Percentiles rank a stretch among this genome's conserved stretches.
Conservation (phyloP, 2,797 vertebrate species). For the Hoplostethus mediterraneus region DNA sequence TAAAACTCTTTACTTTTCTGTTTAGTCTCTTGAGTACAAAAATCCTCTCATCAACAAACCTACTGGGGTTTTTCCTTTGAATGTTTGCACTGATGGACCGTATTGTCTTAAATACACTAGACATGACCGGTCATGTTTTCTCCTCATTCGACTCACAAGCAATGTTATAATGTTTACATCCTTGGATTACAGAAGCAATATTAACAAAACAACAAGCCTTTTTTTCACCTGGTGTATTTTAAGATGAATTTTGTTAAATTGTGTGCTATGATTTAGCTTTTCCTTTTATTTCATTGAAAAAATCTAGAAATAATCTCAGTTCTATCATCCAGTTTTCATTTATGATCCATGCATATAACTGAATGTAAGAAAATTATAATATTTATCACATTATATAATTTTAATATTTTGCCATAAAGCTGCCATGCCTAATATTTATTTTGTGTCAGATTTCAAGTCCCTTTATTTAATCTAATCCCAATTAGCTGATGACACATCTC, state of each 20-base stretch:
- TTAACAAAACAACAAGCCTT: slow-evolving; percentile 61
- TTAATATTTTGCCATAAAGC: slow-evolving; percentile 1
- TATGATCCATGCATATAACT: slow-evolving; percentile 3
- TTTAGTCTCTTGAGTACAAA: neutral
- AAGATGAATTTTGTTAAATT: slow-evolving; percentile 21
- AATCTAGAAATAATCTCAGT: slow-evolving; percentile 9
- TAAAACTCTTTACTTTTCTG: slow-evolving; percentile 11
- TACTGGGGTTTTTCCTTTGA: slow-evolving; percentile 24
- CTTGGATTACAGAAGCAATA: slow-evolving; percentile 68
- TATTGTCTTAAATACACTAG: slow-evolving; percentile 64
- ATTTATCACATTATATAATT: slow-evolving; percentile 3
- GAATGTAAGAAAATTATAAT: slow-evolving; percentile 11
- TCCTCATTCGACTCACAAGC: slow-evolving; percentile 35
- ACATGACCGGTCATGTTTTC: slow-evolving; percentile 32
- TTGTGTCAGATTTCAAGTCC: slow-evolving; percentile 1
- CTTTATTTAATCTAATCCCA: slow-evolving; percentile 15
- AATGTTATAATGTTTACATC: slow-evolving; percentile 65
- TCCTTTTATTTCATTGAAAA: slow-evolving; percentile 31
- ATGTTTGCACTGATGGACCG: slow-evolving; percentile 78
- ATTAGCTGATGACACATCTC: neutral
- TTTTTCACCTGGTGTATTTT: slow-evolving; percentile 33
- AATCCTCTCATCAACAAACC: neutral
- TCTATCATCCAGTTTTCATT: slow-evolving; percentile 4
- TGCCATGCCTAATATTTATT: slow-evolving; percentile 19
- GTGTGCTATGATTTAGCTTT: slow-evolving; percentile 28